Conservation (phyloP, 2,888 invertebrate species). For the Drosophila maculinotata region DNA sequence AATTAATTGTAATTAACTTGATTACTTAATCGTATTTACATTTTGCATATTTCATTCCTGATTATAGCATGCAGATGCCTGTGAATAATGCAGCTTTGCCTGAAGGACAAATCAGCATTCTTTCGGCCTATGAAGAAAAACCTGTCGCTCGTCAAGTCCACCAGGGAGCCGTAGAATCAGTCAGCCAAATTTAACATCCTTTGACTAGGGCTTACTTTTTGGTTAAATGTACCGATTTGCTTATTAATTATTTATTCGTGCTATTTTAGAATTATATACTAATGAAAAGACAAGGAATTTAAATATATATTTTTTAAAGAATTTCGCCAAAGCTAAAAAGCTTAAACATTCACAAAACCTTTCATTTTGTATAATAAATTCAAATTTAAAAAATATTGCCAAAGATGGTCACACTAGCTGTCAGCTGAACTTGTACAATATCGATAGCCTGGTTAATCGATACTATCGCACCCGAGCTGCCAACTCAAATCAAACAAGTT, state of each 20-base stretch:
- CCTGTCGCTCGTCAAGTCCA: slow-evolving; percentile 15
- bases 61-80: slow-evolving; percentile 4
- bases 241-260: slow-evolving; percentile 6
- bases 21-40: neutral
- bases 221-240: neutral
- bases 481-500: neutral
- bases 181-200: slow-evolving; percentile 51
- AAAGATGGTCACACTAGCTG: slow-evolving; percentile 16
- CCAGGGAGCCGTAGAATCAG: slow-evolving; percentile 47
- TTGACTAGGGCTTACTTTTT: too few relatives aligned
- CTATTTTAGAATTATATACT: neutral
- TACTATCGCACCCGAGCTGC: neutral
- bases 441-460: slow-evolving; percentile 1
- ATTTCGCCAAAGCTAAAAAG: too few relatives aligned
- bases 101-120: neutral
- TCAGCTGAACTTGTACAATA: neutral
- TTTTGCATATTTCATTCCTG: too few relatives aligned
- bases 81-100: neutral
- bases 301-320: neutral
- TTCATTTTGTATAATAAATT: too few relatives aligned
- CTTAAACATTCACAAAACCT: too few relatives aligned
- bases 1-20: neutral
- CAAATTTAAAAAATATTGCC: neutral
- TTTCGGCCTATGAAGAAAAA: slow-evolving; percentile 12
- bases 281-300: neutral